Evolutionary conservation across 35 echinoderm and acorn worm species (phyloP).

Genomic region (Anneissia japonica): DNA sequence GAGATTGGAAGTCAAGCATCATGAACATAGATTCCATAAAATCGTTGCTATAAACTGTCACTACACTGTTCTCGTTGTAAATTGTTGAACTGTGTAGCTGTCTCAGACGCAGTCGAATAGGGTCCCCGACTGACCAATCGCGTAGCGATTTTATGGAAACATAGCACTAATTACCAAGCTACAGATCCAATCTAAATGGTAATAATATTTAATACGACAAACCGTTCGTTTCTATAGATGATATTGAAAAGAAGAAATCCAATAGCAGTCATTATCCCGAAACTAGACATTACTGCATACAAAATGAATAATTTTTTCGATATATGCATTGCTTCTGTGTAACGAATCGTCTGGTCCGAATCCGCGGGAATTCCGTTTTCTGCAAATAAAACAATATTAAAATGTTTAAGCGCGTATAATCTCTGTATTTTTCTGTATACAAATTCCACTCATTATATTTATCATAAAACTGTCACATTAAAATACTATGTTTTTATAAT

Average conservation of each 20-base stretch:
- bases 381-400: neutral
- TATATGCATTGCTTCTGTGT: neutral
- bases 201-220: slow-evolving; percentile 4
- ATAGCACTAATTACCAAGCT: neutral
- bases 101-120: too few relatives aligned
- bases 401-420: neutral
- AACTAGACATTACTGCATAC: slow-evolving; percentile 57
- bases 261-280: slow-evolving; percentile 66
- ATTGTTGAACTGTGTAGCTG: too few relatives aligned
- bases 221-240: slow-evolving; percentile 90
- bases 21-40: too few relatives aligned
- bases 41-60: too few relatives aligned
- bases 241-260: slow-evolving; percentile 87
- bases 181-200: neutral
- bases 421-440: too few relatives aligned
- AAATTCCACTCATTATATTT: too few relatives aligned
- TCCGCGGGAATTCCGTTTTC: neutral
- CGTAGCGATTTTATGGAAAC: neutral
- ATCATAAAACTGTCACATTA: too few relatives aligned
- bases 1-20: too few relatives aligned
- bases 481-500: too few relatives aligned
- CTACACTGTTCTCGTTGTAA: too few relatives aligned
- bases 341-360: neutral
- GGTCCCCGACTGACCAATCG: too few relatives aligned
- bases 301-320: slow-evolving; percentile 37